Percentiles rank a stretch among this genome's conserved stretches.
These are phyloP conservation scores for Peromyscus nudipes DNA, from an alignment of 2,797 vertebrate species.

Conservation along the genomic window DNA sequence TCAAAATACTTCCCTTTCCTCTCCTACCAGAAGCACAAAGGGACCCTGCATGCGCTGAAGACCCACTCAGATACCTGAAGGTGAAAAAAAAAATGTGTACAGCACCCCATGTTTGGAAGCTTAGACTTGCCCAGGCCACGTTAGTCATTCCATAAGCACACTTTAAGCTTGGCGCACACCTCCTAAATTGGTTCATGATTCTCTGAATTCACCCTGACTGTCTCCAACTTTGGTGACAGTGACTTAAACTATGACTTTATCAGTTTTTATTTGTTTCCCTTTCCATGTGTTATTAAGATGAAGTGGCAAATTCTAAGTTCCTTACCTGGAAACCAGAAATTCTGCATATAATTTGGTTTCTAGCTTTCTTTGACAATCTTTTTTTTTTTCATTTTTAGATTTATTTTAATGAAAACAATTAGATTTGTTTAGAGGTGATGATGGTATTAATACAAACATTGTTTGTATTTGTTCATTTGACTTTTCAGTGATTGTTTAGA, in stretches of 20 bases:
- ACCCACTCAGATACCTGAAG: neutral
- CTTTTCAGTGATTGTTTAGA: neutral
- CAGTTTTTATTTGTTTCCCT: neutral
- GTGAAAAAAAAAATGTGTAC: neutral
- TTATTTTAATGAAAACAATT: neutral
- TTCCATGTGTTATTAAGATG: neutral
- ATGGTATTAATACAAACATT: neutral
- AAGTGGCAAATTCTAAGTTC: neutral
- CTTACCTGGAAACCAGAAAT: neutral
- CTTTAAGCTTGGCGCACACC: neutral
- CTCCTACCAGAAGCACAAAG: neutral
- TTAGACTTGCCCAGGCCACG: neutral
- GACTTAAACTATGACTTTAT: neutral
- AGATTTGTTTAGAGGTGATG: neutral
- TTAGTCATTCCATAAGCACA: neutral
- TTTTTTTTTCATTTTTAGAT: neutral
- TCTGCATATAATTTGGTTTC: neutral
- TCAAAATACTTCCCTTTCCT: conserved; percentile 17
- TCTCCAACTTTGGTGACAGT: neutral
- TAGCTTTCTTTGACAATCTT: neutral
- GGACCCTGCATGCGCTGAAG: neutral
- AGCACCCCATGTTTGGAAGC: neutral
- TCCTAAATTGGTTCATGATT: neutral
- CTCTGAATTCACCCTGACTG: neutral
- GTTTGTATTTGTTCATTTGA: neutral